Base-by-base conservation (phyloP, 2,888 invertebrate species). In the Agriotes lineatus region DNA sequence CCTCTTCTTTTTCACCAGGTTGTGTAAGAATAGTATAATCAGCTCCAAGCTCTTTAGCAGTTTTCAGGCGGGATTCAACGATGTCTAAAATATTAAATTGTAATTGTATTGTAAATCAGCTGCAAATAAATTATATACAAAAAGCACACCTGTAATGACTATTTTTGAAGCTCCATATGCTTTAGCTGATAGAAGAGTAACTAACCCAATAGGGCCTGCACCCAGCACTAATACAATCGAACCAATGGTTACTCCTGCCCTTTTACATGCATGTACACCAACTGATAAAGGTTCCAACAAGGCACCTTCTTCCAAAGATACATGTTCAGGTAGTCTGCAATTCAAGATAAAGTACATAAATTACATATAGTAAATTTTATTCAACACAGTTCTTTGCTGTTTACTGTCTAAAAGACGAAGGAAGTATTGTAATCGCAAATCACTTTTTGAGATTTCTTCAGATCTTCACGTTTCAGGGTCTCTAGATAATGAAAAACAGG, bases 271-370 rank as follows among this genome's bases (percentile, higher is more conserved):
- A 85, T 97, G 96, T 0, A 98, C 94, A 5, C 93, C 98, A 20
- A 98, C 97, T 0, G 96, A 91, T 9, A 99, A 85, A 0, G 99
- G 99, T 83, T 99, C 98, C 74, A 97, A 84, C 0, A 99, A 82
- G 0, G 98, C 97, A 1, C 96, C 98, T 83, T 99, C 98, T 80
- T 97, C 97, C 85, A 96, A 90, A 0, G 89, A 88, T 45, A 99
- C 93, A 84, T 96, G 90, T 77, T 95, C 93, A 0, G 98, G 98
- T 22, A 99, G 85, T 82, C 96, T 96, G 78, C 4, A 33, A 44
- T 4, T 33, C 4, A 54, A 33, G 16, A 16, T 54, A 2, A 12
- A 16, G 6, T 5, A 48, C 18, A 4, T 22, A 22, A 3, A 2
- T 22, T 48, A 22, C n/a, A n/a, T n/a, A n/a, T n/a, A n/a, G n/a